Percentiles rank a stretch among this genome's conserved stretches.
Evolutionary conservation across 2,113 vertebrate genomes (phyloP).

Genomic region (Emberiza fucata): DNA sequence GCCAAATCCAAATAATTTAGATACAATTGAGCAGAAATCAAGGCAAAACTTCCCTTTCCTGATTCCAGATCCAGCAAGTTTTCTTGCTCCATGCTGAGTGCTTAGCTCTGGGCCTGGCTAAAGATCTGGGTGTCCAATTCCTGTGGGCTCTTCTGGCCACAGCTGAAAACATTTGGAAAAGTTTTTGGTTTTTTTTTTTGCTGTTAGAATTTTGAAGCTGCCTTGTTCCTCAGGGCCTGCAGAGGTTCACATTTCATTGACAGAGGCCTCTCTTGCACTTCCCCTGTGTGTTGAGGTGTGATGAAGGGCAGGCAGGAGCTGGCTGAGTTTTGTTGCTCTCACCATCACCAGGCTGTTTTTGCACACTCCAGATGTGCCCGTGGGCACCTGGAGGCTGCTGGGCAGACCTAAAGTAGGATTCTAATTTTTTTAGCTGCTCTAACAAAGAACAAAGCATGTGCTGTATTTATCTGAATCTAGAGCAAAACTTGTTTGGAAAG

Average conservation of each 20-base stretch:
- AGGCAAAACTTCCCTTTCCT: not conserved
- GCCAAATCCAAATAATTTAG: not conserved
- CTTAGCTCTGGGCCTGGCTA: no score
- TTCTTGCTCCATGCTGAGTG: not conserved
- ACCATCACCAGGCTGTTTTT: not conserved
- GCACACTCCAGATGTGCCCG: not conserved
- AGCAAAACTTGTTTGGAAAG: not conserved
- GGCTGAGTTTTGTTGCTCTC: not conserved
- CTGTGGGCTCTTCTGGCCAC: not conserved
- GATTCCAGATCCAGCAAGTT: not conserved
- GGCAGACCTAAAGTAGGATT: not conserved
- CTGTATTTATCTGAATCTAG: not conserved
- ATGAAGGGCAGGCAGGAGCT: not conserved
- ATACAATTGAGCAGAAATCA: not conserved
- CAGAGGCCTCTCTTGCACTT: not conserved
- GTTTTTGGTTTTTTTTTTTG: not conserved
- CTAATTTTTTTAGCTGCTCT: not conserved
- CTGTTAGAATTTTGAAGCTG: not conserved
- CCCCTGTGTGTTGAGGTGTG: fast-evolving
- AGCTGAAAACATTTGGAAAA: not conserved
- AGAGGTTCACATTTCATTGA: not conserved
- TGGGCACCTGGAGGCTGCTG: not conserved
- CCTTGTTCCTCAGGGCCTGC: not conserved
- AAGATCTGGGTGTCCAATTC: not conserved
- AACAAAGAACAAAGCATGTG: not conserved